Evolutionary conservation across 2,797 vertebrate genomes (phyloP), one percentile per base, ranked within the genome.

Genomic region (Phrynocephalus vlangalii): DNA sequence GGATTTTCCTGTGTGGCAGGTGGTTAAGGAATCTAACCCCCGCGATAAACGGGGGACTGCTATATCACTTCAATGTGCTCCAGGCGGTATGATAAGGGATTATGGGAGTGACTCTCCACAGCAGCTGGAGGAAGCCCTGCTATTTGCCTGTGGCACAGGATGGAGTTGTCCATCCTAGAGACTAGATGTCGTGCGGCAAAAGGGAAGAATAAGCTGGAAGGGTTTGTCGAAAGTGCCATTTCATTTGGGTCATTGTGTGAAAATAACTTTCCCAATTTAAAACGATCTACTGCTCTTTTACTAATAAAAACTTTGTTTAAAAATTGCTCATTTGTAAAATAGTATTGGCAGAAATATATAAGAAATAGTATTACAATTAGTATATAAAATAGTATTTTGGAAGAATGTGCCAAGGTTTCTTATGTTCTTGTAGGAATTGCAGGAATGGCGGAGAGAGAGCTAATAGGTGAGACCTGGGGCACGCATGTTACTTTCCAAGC

Each of bases 401-500:
- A 5, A 67, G n/a, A 6, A 13, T 4, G 11, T 3, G 0, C 26
- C 5, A 7, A 9, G 5, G 67, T 26, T 16, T 9, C 16, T 1
- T 82, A 67, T 83, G n/a, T 18, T 56, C 30, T 82, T 70, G 66
- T 28, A 24, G 20, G 38, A 87, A 28, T 70, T 38, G 66, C 11
- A 67, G n/a, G 10, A 67, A 33, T 6, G 24, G 9, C 11, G 1
- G 33, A 2, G 38, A 50, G 28, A 50, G 44, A 68, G 13, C 16
- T 5, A 63, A 56, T 13, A 11, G 33, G 66, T 71, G 13, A 18
- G 44, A 16, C 60, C 79, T 79, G 26, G 52, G 56, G 18, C 26
- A 76, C 9, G 2, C 50, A 48, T 26, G 11, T 73, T 85, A 48
- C 22, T 18, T 63, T 30, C 9, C 20, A 82, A 26, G 20, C 16